A percentile compares a stretch with the other conserved stretches of the same genome.
Evolutionary conservation across 2,113 vertebrate species (phyloP).

Genomic region (Tonatia bakeri): DNA sequence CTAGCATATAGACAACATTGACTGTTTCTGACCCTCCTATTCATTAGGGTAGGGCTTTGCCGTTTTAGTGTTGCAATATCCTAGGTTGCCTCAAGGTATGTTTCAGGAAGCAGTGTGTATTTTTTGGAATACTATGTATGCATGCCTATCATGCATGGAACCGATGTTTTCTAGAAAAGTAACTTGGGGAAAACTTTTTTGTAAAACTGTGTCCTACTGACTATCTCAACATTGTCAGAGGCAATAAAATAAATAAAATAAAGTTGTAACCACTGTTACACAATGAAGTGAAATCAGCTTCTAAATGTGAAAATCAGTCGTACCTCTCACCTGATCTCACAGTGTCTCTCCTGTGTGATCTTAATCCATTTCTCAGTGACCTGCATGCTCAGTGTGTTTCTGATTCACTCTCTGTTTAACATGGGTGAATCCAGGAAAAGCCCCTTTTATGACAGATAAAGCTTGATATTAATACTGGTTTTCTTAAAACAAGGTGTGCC

Average conservation of each 20-base stretch:
- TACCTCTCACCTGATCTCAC: not conserved
- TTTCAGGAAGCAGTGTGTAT: not conserved
- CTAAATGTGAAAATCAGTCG: not conserved
- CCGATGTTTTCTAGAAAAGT: constrained; percentile 43
- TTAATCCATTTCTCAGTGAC: not conserved
- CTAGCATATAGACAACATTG: not conserved
- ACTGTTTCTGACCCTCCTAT: not conserved
- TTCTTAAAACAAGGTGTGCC: not conserved
- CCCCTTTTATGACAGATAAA: not conserved
- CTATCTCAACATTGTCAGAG: not conserved
- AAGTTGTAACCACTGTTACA: not conserved
- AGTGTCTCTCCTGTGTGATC: not conserved
- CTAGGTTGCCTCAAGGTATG: not conserved
- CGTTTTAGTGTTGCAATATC: not conserved
- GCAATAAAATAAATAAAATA: not conserved
- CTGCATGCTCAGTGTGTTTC: not conserved
- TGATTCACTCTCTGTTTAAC: not conserved
- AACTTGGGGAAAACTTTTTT: not conserved
- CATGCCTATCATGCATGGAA: not conserved
- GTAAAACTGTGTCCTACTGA: not conserved
- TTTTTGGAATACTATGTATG: not conserved
- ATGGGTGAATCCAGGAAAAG: not conserved
- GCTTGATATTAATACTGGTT: not conserved
- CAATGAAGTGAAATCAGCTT: not conserved
- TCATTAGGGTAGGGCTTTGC: not conserved